Conservation (phyloP, 2,113 vertebrate genomes). For the Chrysemys picta region DNA sequence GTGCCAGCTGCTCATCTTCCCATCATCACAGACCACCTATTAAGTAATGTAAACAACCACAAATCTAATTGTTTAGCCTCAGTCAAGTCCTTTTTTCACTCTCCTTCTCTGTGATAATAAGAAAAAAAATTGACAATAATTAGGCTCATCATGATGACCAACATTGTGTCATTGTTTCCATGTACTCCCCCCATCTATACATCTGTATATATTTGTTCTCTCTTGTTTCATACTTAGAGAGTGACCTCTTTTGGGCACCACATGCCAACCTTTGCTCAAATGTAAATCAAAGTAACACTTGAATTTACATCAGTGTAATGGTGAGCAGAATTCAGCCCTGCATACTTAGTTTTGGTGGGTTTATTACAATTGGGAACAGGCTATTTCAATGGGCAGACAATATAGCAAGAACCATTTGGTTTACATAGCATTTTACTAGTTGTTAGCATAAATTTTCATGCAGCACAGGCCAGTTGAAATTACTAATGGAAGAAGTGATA, state of each 20-base stretch:
- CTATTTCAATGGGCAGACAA: not conserved
- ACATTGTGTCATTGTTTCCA: not conserved
- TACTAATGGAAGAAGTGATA: constrained; percentile 37
- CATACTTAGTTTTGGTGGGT: not conserved
- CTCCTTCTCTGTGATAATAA: not conserved
- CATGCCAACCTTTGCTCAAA: not conserved
- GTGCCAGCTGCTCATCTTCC: not conserved
- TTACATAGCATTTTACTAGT: not conserved
- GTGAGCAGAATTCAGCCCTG: constrained; percentile 9
- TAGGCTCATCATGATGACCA: not conserved
- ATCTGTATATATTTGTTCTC: not conserved
- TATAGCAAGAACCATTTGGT: constrained; percentile 1
- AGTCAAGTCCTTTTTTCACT: not conserved
- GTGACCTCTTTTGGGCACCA: not conserved
- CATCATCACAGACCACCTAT: not conserved
- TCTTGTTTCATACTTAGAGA: not conserved
- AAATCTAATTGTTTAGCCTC: not conserved
- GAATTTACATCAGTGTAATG: not conserved
- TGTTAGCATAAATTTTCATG: constrained; percentile 16
- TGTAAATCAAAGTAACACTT: constrained; percentile 2
- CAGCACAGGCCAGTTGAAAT: constrained; percentile 22
- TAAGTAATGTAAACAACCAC: not conserved
- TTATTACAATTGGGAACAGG: not conserved
- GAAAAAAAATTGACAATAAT: not conserved
- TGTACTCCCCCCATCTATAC: not conserved